A percentile compares a stretch with the other conserved stretches of the same genome.
Conservation (phyloP, 2,888 invertebrate genomes). For the Caenorhabditis sp. region DNA sequence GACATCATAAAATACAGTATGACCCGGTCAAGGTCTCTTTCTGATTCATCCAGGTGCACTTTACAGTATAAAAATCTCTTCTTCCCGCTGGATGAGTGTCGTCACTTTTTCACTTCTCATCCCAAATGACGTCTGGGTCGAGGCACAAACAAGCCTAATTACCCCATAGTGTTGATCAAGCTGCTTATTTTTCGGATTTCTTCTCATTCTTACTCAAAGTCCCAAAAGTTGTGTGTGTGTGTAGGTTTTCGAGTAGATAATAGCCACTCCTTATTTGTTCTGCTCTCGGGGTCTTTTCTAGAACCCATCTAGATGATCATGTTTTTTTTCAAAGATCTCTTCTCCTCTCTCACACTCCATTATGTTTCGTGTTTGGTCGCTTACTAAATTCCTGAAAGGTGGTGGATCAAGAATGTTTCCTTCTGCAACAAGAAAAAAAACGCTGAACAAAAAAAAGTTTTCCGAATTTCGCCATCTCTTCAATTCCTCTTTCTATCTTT, state of each 20-base stretch:
- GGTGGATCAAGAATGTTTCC: background rate
- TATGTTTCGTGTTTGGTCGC: conserved; percentile 24
- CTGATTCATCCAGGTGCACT: background rate
- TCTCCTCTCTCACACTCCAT: background rate
- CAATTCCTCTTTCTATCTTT: background rate
- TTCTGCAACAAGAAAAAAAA: background rate
- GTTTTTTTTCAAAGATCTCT: conserved; percentile 11
- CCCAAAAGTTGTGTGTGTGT: background rate
- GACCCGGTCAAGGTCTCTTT: no score
- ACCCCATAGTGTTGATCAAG: no score
- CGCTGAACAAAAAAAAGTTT: conserved; percentile 2
- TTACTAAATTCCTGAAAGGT: background rate
- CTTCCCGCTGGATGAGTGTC: background rate
- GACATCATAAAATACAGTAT: no score
- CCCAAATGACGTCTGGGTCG: background rate
- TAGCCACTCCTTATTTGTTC: conserved; percentile 1
- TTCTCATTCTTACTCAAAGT: background rate
- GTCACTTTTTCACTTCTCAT: background rate
- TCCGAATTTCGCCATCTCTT: conserved; percentile 3
- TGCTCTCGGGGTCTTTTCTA: conserved; percentile 6
- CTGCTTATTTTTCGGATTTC: background rate
- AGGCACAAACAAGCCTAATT: conserved; percentile 1
- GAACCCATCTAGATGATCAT: conserved; percentile 18
- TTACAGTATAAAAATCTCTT: background rate
- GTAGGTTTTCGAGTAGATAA: background rate